Conservation (phyloP, 2,113 vertebrate species). For the Calyptommatus sinebrachiatus region DNA sequence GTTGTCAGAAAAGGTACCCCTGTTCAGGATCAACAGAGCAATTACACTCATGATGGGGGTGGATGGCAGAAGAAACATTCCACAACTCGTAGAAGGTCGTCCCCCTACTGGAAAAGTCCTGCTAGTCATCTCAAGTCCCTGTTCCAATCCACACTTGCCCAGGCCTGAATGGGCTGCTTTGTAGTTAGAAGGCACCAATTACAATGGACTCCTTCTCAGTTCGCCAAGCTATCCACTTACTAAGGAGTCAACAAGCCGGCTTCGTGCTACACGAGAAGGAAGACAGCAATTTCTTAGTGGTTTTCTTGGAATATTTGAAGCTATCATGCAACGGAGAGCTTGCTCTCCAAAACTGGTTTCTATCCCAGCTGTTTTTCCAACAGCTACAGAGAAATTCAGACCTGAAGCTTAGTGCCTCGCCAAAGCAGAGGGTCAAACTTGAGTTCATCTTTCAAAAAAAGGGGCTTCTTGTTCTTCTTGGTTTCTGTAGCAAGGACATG, state of each 20-base stretch:
- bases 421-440: background rate
- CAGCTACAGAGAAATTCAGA: fast-evolving
- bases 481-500: background rate
- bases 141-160: constrained; percentile 57
- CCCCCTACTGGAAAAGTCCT: constrained; percentile 25
- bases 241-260: constrained; percentile 48
- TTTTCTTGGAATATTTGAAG: constrained; percentile 63
- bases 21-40: constrained; percentile 36
- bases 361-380: constrained; percentile 33
- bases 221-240: constrained; percentile 42
- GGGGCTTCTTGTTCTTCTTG: constrained; percentile 1
- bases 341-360: background rate
- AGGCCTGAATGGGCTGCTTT: constrained; percentile 73
- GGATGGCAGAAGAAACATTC: background rate
- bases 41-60: constrained; percentile 32
- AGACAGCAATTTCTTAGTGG: constrained; percentile 74
- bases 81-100: background rate
- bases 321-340: constrained; percentile 24
- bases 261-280: constrained; percentile 60
- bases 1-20: constrained; percentile 41
- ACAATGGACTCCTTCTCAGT: constrained; percentile 71
- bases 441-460: constrained; percentile 9
- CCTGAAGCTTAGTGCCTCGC: fast-evolving
- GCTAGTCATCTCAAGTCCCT: constrained; percentile 60
- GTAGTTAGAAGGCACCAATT: constrained; percentile 61